Percentiles rank a stretch among this genome's conserved stretches.
phyloP scores from a whole-genome alignment of 2,888 invertebrate species.

The Drosophila sordidula region DNA sequence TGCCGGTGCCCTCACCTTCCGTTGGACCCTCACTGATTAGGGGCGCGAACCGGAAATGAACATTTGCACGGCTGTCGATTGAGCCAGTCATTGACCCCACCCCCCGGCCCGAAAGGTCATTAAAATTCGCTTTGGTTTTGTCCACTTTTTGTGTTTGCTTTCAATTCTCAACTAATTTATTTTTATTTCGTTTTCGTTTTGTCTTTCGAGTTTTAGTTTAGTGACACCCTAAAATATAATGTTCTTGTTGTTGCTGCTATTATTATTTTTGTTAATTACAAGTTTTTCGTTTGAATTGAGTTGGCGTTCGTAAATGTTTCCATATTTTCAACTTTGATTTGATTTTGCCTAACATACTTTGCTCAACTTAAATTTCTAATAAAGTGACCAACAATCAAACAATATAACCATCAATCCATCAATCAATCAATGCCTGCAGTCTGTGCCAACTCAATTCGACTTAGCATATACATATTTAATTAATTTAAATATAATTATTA shows the following conservation, averaged over 20 bases:
- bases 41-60: conserved; percentile 58
- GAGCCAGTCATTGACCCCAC: conserved; percentile 49
- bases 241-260: conserved; percentile 37
- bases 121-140: conserved; percentile 51
- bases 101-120: conserved; percentile 25
- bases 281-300: conserved; percentile 52
- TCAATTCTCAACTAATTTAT: conserved; percentile 80
- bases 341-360: conserved; percentile 13
- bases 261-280: conserved; percentile 58
- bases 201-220: conserved; percentile 65
- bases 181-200: conserved; percentile 57
- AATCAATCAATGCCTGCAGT: conserved; percentile 64
- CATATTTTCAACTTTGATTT: conserved; percentile 44
- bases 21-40: conserved; percentile 23
- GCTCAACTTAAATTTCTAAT: conserved; percentile 56
- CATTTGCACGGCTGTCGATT: conserved; percentile 66
- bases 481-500: conserved; percentile 52
- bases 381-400: conserved; percentile 71
- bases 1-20: conserved; percentile 6
- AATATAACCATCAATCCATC: conserved; percentile 46
- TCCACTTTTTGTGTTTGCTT: conserved; percentile 54
- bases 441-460: conserved; percentile 75
- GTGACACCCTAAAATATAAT: conserved; percentile 73
- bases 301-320: conserved; percentile 41
- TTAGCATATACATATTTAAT: conserved; percentile 55